A percentile compares a stretch with the other conserved stretches of the same genome.
Conservation (phyloP, 2,888 invertebrate genomes). For the Cheilosia scutellata region DNA sequence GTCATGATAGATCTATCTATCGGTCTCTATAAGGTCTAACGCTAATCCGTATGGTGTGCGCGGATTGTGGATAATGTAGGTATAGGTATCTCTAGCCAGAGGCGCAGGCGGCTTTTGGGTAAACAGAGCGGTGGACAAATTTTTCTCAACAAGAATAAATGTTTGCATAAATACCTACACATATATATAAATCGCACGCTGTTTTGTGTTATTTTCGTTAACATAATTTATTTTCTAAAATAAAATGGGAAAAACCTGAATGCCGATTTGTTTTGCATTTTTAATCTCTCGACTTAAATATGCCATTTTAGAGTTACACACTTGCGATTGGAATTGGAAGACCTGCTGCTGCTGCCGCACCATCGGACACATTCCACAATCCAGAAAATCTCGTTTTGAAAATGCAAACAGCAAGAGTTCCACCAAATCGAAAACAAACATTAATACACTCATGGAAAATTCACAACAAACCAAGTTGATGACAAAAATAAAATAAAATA, state of each 20-base stretch:
- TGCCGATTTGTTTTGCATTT: slow-evolving; percentile 49
- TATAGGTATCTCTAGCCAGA: slow-evolving; percentile 5
- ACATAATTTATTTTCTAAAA: slow-evolving; percentile 20
- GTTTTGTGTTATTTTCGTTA: slow-evolving; percentile 14
- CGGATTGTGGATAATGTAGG: slow-evolving; percentile 19
- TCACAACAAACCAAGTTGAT: slow-evolving; percentile 45
- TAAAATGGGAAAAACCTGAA: slow-evolving; percentile 43
- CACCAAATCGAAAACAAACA: slow-evolving; percentile 3
- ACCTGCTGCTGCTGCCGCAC: slow-evolving; percentile 9
- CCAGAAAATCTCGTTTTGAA: slow-evolving; percentile 55
- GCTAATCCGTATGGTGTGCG: slow-evolving; percentile 5
- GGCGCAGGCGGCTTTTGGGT: slow-evolving; percentile 31
- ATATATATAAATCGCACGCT: slow-evolving; percentile 8
- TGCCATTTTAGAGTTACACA: slow-evolving; percentile 51
- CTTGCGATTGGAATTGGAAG: slow-evolving; percentile 30
- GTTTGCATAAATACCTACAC: slow-evolving; percentile 23
- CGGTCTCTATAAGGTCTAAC: background rate
- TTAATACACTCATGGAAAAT: slow-evolving; percentile 34
- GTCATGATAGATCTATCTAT: slow-evolving; percentile 38
- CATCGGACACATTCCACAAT: slow-evolving; percentile 7
- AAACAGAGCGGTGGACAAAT: slow-evolving; percentile 24
- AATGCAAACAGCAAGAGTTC: background rate
- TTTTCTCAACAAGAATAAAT: slow-evolving; percentile 43
- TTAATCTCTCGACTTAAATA: slow-evolving; percentile 41
- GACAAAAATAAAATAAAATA: background rate